Evolutionary conservation across 2,113 vertebrate species (phyloP), one percentile per base, ranked within the genome.

Genomic region (Excalfactoria chinensis): DNA sequence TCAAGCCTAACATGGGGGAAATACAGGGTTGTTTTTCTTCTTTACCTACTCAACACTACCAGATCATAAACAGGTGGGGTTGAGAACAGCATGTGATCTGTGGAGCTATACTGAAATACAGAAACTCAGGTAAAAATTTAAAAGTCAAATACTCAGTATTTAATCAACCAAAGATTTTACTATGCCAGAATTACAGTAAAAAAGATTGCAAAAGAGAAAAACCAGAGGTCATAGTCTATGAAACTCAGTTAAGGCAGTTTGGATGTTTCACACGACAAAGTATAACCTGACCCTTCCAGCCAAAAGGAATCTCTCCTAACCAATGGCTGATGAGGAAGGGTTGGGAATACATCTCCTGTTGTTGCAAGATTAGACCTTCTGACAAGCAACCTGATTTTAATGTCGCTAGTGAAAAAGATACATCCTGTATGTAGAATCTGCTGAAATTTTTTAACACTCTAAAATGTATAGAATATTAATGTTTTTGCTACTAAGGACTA

Each of bases 21-120:
- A 4, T 46, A 14, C 0, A 0, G 18, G 30, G 28, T 32, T 56
- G 8, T 13, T 22, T 12, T 22, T 49, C 22, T 51, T 3, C 46
- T 84, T 86, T 66, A 84, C 23, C 23, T 79, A 18, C 34, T 71
- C 32, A 51, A 7, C 20, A 67, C 4, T 18, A 60, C 11, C 11
- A 85, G 51, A 59, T 34, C 59, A 53, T 11, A 77, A 59, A 63
- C 19, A 72, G 63, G 70, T 26, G 28, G 35, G 49, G n/a, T 6
- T 0, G 0, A 91, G 40, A 84, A 68, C 9, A 34, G 41, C 90
- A 70, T 8, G 14, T 35, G 22, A 32, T 9, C 30, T 67, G 30
- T 32, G 41, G 44, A 0, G 0, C 26, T 48, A 4, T 21, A 28
- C 1, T 67, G n/a, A 75, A 32, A 75, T 53, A 58, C 25, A 62